Percentiles rank a stretch among this genome's conserved stretches.
These are phyloP conservation scores for Uropetala carovei DNA, from an alignment of 2,888 invertebrate species.

Conservation along the genomic window DNA sequence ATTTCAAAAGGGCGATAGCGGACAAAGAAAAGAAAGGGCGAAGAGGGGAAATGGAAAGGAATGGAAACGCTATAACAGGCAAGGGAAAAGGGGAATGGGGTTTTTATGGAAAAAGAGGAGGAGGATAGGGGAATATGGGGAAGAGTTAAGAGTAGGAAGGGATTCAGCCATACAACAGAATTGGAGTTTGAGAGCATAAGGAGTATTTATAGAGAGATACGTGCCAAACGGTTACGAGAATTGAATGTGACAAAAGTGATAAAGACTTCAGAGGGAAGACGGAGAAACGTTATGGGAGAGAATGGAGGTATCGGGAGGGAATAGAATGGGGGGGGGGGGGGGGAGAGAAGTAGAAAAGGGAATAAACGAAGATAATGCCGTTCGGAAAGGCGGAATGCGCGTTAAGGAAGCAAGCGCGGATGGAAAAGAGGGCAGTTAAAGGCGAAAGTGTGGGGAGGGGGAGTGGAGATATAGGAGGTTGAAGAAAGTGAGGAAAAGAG, in stretches of 20 bases:
- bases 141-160: background rate
- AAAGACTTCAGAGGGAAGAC: background rate
- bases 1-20: too few relatives aligned
- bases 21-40: background rate
- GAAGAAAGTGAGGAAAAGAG: background rate
- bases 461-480: background rate
- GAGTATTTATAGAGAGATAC: background rate
- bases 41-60: background rate
- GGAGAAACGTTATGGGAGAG: too few relatives aligned
- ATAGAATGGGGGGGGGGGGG: background rate
- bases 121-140: background rate
- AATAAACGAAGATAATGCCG: background rate
- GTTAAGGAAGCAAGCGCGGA: background rate
- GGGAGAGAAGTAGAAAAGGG: background rate
- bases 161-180: background rate
- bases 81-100: background rate
- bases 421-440: background rate
- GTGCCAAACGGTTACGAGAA: background rate
- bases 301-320: too few relatives aligned
- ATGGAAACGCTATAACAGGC: background rate
- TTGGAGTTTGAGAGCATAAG: background rate
- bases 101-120: background rate
- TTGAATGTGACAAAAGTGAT: slow-evolving; percentile 5
- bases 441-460: background rate
- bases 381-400: background rate